Percentiles rank a stretch among this genome's conserved stretches.
Conservation (phyloP, 2,113 vertebrate genomes). For the Isurus oxyrinchus region DNA sequence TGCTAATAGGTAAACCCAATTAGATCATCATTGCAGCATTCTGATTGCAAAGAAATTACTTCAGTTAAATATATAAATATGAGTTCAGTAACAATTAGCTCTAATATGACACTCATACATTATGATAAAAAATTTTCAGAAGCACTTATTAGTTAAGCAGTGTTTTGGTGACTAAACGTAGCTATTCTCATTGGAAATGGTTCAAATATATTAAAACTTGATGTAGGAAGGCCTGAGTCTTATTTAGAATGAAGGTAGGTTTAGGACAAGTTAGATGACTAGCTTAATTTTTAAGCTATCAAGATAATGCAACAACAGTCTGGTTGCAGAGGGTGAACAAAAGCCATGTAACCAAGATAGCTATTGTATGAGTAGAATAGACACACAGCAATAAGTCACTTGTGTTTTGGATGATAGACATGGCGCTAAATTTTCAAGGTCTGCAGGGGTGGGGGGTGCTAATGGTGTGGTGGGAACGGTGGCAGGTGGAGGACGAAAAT, state of each 20-base stretch:
- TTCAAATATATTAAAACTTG: neutral
- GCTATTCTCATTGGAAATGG: neutral
- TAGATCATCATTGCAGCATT: neutral
- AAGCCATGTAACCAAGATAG: neutral
- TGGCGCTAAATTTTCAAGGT: neutral
- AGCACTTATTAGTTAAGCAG: neutral
- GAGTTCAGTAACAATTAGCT: conserved; percentile 8
- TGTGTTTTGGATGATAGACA: neutral
- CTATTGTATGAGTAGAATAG: neutral
- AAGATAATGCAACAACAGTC: neutral
- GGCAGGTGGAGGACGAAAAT: neutral
- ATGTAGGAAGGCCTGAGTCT: neutral
- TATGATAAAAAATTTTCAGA: neutral
- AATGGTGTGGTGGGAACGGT: neutral
- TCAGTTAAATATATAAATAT: neutral
- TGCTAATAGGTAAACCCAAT: neutral
- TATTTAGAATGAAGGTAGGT: neutral
- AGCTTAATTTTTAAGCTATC: neutral
- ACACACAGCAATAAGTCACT: neutral
- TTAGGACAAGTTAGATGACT: neutral
- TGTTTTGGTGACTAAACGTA: neutral
- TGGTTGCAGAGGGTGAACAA: neutral
- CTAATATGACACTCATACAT: neutral
- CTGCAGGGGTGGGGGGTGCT: neutral
- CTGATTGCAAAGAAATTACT: neutral